Evolutionary conservation across 2,888 invertebrate species (phyloP), one percentile per base, ranked within the genome.

Genomic region (Heliconius sara): DNA sequence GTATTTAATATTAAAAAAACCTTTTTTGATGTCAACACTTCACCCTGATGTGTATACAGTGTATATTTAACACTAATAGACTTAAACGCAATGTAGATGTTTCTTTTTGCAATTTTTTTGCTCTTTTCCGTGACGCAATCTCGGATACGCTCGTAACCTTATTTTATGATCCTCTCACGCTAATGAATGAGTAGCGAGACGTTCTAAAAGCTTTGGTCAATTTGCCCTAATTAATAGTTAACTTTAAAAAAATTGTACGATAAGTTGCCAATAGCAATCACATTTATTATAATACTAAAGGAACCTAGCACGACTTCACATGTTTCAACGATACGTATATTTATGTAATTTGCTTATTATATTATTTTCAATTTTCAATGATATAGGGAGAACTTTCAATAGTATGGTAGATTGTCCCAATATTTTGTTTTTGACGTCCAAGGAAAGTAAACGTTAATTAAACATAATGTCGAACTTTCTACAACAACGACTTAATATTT

Each of bases 111-210:
- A 52, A 22, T 27, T 74, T 74, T 74, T 78, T 75, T 60, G 39
- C 68, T 60, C 47, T 47, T 79, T 68, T 79, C 30, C 68, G 78
- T 43, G 47, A 79, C 74, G 63, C 68, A 79, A 79, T 75, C 78
- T 79, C 60, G 43, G 68, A 68, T 43, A 47, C 63, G 67, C 74
- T 74, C 74, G 74, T 79, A 79, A 79, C 74, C 67, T 79, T 79
- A 68, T 67, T 79, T 78, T 79, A 79, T 74, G 68, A 74, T 79
- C 78, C 78, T 79, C 74, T 79, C 74, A 74, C 67, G 60, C 63
- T 79, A 79, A 79, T 79, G 60, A 78, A 78, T 74, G 78, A 75
- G 66, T 73, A 78, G 67, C 67, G 52, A 75, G 74, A 63, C 39
- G 43, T 63, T 79, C 75, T 39, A 67, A 57, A 71, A 73, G 39